These are phyloP conservation scores for Coracopsis vasa DNA, from an alignment of 2,113 vertebrate species.

Conservation along the genomic window DNA sequence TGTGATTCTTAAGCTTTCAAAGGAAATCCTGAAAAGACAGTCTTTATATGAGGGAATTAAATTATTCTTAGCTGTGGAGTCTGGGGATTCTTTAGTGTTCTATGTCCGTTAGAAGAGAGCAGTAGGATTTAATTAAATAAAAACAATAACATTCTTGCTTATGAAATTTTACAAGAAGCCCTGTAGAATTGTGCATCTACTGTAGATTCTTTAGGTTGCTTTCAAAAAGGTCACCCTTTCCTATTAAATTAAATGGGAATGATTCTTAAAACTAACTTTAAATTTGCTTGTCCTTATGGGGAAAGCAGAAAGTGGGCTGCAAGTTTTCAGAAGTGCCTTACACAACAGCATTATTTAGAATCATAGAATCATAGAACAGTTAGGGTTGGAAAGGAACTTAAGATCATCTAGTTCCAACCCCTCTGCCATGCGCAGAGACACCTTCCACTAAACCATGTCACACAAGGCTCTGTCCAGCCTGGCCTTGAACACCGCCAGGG, in stretches of 20 bases:
- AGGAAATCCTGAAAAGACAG: neutral
- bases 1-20: neutral
- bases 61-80: neutral
- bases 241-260: neutral
- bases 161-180: neutral
- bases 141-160: neutral
- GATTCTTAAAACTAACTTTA: neutral
- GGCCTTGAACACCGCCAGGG: no score
- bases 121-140: constrained; percentile 7
- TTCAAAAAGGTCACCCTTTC: neutral
- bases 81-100: neutral
- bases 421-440: no score
- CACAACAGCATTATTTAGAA: neutral
- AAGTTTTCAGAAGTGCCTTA: neutral
- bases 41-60: neutral
- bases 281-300: neutral
- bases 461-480: no score
- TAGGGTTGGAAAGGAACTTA: no score
- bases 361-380: no score
- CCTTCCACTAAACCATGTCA: no score
- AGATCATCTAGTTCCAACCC: no score
- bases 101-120: neutral
- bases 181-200: neutral
- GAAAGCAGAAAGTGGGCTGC: neutral
- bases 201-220: neutral